phyloP scores from a whole-genome alignment of 2,113 vertebrate genomes.

The Pachyramphus minor region DNA sequence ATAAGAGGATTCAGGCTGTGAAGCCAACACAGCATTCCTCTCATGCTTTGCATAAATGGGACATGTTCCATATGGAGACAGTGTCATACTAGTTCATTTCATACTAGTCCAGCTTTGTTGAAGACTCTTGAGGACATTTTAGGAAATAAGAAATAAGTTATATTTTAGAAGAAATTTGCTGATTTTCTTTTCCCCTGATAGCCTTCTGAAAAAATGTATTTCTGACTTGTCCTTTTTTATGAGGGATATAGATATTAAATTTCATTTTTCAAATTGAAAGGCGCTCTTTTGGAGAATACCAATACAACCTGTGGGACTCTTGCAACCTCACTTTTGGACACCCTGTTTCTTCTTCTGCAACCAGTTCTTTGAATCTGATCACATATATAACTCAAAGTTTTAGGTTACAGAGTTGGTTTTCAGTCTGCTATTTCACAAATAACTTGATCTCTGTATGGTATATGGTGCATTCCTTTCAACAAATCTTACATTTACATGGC shows the following conservation, averaged over 20 bases:
- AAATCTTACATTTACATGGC: neutral
- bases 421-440: neutral
- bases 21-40: neutral
- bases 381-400: neutral
- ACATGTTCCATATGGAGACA: neutral
- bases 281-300: neutral
- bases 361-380: neutral
- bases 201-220: neutral
- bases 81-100: neutral
- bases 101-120: neutral
- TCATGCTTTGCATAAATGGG: neutral
- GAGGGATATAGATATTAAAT: neutral
- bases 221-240: neutral
- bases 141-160: neutral
- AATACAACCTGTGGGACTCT: neutral
- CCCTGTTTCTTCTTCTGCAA: neutral
- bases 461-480: neutral
- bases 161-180: neutral
- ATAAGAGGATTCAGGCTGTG: neutral
- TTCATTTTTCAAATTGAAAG: neutral
- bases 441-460: neutral
- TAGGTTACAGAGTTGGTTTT: neutral
- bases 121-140: neutral
- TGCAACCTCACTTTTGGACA: neutral
- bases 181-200: neutral